Evolutionary conservation across 2,797 vertebrate species (phyloP), one percentile per base, ranked within the genome.

Genomic region (Meda fulgida): DNA sequence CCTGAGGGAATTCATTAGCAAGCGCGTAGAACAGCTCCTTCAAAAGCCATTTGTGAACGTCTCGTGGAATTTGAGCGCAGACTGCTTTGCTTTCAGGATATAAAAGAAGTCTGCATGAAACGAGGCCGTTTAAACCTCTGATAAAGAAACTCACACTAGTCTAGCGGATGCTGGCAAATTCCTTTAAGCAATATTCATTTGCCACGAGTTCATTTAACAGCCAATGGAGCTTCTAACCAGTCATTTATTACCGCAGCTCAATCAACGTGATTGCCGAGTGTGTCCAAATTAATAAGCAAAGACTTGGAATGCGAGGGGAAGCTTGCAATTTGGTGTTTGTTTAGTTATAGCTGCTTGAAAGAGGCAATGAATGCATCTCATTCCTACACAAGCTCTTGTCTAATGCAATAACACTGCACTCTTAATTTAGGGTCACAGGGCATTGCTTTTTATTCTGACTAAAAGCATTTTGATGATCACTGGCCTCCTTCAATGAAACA

Each of bases 141-240:
- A 72, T 78, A 85, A 81, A 3, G 14, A 11, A 36, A 23, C 43
- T 55, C 34, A n/a, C 53, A n/a, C 19, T 38, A 9, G 26, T 58
- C 71, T 67, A 31, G 83, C 29, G 48, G 84, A 72, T 67, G 78
- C 84, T 46, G 79, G 71, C 65, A 65, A 78, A 86, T 73, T 84
- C 86, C 84, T 88, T 79, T 78, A 75, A 84, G 82, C 87, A 71
- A 87, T 88, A 89, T 91, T 86, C 84, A 91, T 89, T 83, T 90
- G 82, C 85, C 70, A 71, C 66, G 31, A 89, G 91, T 77, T 91
- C 87, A 92, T 91, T 92, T 88, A 89, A 89, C 89, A 90, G 87
- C 80, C 88, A 89, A 89, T 90, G 92, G 88, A 88, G 88, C 90
- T 66, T 81, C 85, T 90, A 91, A 90, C 87, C 85, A 90, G 84